Evolutionary conservation across 2,888 invertebrate species (phyloP), one percentile per base, ranked within the genome.

Genomic region (Callosobruchus maculatus): DNA sequence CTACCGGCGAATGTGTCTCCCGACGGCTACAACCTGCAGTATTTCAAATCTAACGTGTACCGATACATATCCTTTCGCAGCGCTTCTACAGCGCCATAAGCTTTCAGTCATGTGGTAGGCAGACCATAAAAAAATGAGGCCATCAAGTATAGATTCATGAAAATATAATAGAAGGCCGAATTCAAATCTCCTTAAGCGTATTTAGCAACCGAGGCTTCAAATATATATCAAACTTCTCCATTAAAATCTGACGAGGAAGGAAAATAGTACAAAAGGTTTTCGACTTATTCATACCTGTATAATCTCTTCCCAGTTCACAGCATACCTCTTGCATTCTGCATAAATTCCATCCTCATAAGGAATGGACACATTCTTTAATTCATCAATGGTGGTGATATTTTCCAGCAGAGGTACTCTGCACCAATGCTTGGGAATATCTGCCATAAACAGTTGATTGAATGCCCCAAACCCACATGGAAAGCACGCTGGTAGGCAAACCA

Each of bases 391-490:
- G 5, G 91, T 89, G 71, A 93, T 85, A 83, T 91, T 90, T 3
- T 80, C 75, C 74, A 96, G 87, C 79, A 92, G 91, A 0, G 94
- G 93, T 22, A 95, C 90, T 76, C 87, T 89, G 84, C 97, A 97
- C 95, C 96, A 96, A 87, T 96, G 94, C 69, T 93, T 92, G 0
- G 97, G 97, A 66, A 93, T 91, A 81, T 95, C 94, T 3, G 96
- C 92, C 94, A 97, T 96, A 87, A 97, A 97, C 67, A 97, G 90
- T 87, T 97, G 97, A 88, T 96, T 97, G 87, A 97, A 96, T 3
- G 96, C 96, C 86, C 95, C 94, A 87, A 96, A 97, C 31, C 96
- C 96, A 83, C 96, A 96, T 0, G 97, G 95, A 80, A 97, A 91
- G 83, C 96, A 95, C 2, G 97, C 95, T 20, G 97, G 95, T 77